These are phyloP conservation scores for Cenopis cana DNA, from an alignment of 2,888 invertebrate species.

Conservation along the genomic window DNA sequence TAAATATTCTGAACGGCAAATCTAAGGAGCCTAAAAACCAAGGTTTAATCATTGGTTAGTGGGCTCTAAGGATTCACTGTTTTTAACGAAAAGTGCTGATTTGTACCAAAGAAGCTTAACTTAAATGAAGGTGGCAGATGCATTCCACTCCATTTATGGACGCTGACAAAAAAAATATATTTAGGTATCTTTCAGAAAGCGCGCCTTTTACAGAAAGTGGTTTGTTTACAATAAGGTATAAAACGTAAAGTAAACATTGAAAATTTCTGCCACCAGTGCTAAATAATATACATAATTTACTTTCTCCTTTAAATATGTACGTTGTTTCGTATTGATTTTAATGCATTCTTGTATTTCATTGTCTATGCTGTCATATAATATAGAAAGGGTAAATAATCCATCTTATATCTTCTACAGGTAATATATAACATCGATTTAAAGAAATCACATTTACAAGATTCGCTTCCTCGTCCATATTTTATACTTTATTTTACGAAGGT, in stretches of 20 bases:
- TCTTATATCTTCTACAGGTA: neutral
- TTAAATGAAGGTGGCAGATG: neutral
- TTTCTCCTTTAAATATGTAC: neutral
- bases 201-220: neutral
- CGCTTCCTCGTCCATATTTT: constrained; percentile 3
- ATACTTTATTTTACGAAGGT: constrained; percentile 2
- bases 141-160: neutral
- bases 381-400: neutral
- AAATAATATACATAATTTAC: neutral
- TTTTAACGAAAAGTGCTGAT: neutral
- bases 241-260: too few relatives aligned
- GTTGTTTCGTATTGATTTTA: neutral
- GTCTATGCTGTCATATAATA: neutral
- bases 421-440: neutral
- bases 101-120: neutral
- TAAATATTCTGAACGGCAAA: neutral
- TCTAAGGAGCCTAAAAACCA: constrained; percentile 18
- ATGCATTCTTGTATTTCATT: neutral
- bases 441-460: constrained; percentile 8
- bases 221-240: neutral
- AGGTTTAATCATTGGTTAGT: constrained; percentile 10
- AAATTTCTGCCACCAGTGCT: too few relatives aligned
- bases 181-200: neutral
- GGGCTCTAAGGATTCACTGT: neutral
- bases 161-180: neutral